Evolutionary conservation across 1,140 invertebrate genomes (phyloP).

Genomic region (Chrysoperla carnea): DNA sequence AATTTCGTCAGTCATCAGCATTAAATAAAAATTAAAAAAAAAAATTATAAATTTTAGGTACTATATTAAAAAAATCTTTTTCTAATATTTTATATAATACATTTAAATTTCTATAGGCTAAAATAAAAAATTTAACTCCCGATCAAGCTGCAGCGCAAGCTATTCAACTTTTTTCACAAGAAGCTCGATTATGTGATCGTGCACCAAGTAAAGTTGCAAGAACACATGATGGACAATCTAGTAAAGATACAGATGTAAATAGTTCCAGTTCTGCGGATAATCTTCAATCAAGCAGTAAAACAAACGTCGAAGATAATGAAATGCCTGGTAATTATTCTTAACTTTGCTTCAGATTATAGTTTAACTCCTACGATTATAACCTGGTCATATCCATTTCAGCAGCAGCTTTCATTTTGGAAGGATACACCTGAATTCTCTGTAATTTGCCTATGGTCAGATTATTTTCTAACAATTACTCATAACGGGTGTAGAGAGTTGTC

Average conservation of each 20-base stretch:
- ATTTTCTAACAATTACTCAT: no score
- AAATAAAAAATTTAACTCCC: slow-evolving; percentile 54
- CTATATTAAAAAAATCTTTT: no score
- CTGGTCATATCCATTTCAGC: no score
- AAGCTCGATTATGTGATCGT: slow-evolving; percentile 63
- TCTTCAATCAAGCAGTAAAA: slow-evolving; percentile 2
- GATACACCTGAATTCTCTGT: no score
- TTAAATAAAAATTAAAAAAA: no score
- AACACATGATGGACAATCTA: slow-evolving; percentile 20
- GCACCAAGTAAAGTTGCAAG: slow-evolving; percentile 54
- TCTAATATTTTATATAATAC: not conserved
- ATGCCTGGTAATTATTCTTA: not conserved
- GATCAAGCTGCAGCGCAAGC: slow-evolving; percentile 80
- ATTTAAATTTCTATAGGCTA: slow-evolving; percentile 8
- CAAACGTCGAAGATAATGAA: slow-evolving; percentile 6
- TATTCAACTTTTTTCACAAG: slow-evolving; percentile 67
- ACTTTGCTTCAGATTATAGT: not conserved
- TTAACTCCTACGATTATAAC: no score
- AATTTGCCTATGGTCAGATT: no score
- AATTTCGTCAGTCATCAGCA: no score
- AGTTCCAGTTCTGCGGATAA: slow-evolving; percentile 15
- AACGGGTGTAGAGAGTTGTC: no score
- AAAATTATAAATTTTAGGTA: no score
- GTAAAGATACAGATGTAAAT: slow-evolving; percentile 9
- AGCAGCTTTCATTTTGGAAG: no score